Conservation (phyloP, 1,140 invertebrate genomes). For the Myzus persicae region DNA sequence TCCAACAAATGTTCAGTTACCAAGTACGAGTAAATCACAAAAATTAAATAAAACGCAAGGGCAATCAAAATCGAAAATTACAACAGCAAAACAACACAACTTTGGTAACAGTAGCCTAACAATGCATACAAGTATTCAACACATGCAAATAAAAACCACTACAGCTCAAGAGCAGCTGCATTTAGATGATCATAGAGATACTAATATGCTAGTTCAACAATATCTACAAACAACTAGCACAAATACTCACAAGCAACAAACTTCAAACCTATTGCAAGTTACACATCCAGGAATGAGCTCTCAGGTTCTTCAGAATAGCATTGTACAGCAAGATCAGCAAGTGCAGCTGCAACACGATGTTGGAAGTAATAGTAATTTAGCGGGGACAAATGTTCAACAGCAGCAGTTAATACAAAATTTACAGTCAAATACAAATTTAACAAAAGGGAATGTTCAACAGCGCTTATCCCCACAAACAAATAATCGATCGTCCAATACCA, state of each 20-base stretch:
- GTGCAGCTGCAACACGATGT: not conserved
- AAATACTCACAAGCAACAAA: not conserved
- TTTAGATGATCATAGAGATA: not conserved
- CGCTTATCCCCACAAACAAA: not conserved
- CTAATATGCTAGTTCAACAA: not conserved
- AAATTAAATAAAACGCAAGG: not conserved
- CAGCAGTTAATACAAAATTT: not conserved
- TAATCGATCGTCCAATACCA: not conserved
- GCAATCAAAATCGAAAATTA: not conserved
- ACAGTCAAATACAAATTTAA: not conserved
- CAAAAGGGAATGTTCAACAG: not conserved
- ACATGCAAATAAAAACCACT: not conserved
- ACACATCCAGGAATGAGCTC: not conserved
- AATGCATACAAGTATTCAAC: slow-evolving; percentile 2
- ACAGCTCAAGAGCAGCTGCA: not conserved
- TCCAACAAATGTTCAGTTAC: not conserved
- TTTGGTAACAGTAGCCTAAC: not conserved
- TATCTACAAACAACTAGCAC: not conserved
- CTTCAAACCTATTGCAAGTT: not conserved
- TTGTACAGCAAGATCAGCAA: not conserved
- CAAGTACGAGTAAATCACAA: not conserved
- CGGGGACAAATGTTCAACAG: not conserved
- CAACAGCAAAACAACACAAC: not conserved
- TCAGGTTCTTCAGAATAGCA: not conserved
- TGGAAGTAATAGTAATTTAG: not conserved